These are phyloP conservation scores for Gymnarchus niloticus DNA, from an alignment of 2,113 vertebrate genomes.

Conservation along the genomic window DNA sequence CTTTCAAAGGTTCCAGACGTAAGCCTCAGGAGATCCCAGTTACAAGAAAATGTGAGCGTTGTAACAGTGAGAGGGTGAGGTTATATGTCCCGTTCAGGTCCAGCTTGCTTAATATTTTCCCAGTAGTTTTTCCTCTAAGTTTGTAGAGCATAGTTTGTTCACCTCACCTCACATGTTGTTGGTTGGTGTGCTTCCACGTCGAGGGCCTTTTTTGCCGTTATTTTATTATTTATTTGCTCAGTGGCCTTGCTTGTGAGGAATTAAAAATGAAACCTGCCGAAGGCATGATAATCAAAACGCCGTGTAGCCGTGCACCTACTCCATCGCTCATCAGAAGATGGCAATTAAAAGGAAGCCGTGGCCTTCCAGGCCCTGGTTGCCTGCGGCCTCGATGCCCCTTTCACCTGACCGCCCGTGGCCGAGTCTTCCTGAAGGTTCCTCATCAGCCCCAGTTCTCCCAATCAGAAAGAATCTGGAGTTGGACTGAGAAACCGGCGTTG, in stretches of 20 bases:
- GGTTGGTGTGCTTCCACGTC: not conserved
- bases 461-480: not conserved
- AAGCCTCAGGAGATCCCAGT: not conserved
- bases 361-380: too few species aligned
- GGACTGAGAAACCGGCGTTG: not conserved
- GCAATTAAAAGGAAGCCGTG: constrained; percentile 2
- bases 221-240: constrained; percentile 13
- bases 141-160: not conserved
- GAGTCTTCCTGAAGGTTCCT: not conserved
- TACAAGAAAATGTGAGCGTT: not conserved
- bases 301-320: not conserved
- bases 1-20: not conserved
- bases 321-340: not conserved
- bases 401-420: not conserved
- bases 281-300: not conserved
- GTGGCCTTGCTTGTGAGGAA: not conserved
- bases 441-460: not conserved
- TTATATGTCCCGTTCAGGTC: not conserved
- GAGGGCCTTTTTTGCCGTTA: not conserved
- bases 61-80: not conserved
- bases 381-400: not conserved
- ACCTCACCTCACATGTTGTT: not conserved
- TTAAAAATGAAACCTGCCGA: constrained; percentile 5
- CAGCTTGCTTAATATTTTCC: not conserved
- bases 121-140: too few species aligned